Percentiles rank a stretch among this genome's conserved stretches.
phyloP scores from a whole-genome alignment of 2,113 vertebrate genomes.

The Nyctereutes procyonoides region DNA sequence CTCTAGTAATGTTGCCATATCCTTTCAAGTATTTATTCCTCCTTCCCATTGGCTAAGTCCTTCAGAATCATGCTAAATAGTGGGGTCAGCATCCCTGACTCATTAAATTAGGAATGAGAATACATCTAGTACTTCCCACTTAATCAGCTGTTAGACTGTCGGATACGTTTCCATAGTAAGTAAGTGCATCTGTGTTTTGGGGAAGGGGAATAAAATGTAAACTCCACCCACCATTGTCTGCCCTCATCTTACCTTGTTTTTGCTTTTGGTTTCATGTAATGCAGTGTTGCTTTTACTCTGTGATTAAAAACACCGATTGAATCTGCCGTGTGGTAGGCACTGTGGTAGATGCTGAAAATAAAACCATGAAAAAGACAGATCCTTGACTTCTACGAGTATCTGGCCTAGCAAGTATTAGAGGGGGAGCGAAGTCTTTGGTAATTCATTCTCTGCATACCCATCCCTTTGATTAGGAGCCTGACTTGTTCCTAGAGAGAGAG shows the following conservation, averaged over 20 bases:
- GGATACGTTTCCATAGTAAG: neutral
- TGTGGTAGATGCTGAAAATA: neutral
- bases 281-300: neutral
- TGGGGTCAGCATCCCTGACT: neutral
- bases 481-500: neutral
- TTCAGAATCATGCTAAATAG: neutral
- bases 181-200: neutral
- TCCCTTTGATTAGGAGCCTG: neutral
- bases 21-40: neutral
- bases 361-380: neutral
- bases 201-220: neutral
- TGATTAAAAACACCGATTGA: neutral
- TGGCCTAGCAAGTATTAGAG: neutral
- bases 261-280: neutral
- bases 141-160: neutral
- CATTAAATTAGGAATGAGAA: neutral
- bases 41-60: neutral
- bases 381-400: too few species aligned
- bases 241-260: neutral
- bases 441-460: neutral
- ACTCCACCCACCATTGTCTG: neutral
- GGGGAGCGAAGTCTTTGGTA: neutral
- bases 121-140: neutral
- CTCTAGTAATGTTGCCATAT: neutral
- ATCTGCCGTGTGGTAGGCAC: neutral